Percentiles rank a stretch among this genome's conserved stretches.
Evolutionary conservation across 2,113 vertebrate genomes (phyloP).

Genomic region (Herpetotheres cachinnans): DNA sequence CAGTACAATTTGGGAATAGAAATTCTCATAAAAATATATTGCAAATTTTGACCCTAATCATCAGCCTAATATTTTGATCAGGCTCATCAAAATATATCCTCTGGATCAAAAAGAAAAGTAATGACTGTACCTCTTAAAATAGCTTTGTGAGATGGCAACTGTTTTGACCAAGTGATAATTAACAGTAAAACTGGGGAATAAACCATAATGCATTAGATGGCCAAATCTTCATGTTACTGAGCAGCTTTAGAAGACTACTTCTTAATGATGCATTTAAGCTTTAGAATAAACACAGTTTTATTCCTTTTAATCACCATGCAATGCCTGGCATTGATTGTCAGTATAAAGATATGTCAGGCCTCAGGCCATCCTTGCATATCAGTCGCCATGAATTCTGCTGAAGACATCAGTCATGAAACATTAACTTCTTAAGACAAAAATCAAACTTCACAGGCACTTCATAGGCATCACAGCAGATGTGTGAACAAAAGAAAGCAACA

Average conservation of each 20-base stretch:
- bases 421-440: conserved; percentile 31
- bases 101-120: neutral
- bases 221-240: neutral
- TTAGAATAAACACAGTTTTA: conserved; percentile 13
- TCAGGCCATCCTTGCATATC: conserved; percentile 5
- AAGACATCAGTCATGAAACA: conserved; percentile 38
- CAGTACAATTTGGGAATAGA: neutral
- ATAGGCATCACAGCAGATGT: neutral
- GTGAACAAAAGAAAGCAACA: conserved; percentile 29
- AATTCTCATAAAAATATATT: neutral
- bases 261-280: conserved; percentile 3
- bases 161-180: neutral
- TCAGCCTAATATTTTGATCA: neutral
- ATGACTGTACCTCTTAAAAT: neutral
- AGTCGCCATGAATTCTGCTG: neutral
- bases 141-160: neutral
- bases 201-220: neutral
- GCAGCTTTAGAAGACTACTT: neutral
- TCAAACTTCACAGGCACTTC: conserved; percentile 35
- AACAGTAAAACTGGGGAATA: neutral
- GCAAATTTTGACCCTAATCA: neutral
- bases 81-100: neutral
- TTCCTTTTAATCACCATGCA: conserved; percentile 23
- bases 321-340: conserved; percentile 38
- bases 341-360: conserved; percentile 41